A percentile compares a stretch with the other conserved stretches of the same genome.
Evolutionary conservation across 2,888 invertebrate genomes (phyloP).

Genomic region (Pyrrhosoma nymphula): DNA sequence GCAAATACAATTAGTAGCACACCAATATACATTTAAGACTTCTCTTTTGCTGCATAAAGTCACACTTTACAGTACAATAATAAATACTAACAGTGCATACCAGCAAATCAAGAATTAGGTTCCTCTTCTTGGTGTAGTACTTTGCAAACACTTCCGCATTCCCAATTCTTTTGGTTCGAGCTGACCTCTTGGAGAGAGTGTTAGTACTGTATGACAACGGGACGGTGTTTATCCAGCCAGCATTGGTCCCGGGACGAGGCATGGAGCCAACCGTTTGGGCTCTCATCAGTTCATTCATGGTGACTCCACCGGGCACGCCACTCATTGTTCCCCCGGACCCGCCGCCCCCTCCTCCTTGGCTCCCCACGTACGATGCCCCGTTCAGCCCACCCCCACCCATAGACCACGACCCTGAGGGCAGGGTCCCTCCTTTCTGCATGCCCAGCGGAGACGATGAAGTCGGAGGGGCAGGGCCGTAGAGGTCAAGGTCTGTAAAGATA

Average conservation of each 20-base stretch:
- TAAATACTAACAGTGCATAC: conserved; percentile 77
- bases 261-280: conserved; percentile 66
- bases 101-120: conserved; percentile 94
- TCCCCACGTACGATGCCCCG: conserved; percentile 75
- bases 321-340: conserved; percentile 66
- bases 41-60: too few relatives aligned
- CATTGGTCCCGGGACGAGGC: conserved; percentile 76
- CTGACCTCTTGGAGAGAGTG: conserved; percentile 86
- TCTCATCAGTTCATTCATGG: conserved; percentile 50
- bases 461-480: conserved; percentile 75
- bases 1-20: too few relatives aligned
- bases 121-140: conserved; percentile 96
- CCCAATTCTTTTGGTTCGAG: conserved; percentile 84
- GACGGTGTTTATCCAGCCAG: conserved; percentile 97
- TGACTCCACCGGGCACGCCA: conserved; percentile 73
- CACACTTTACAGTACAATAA: too few relatives aligned
- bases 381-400: neutral
- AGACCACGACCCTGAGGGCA: conserved; percentile 47
- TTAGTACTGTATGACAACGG: conserved; percentile 85
- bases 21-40: too few relatives aligned
- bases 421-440: conserved; percentile 56
- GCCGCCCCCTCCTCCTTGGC: conserved; percentile 74
- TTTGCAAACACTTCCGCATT: conserved; percentile 91
- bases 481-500: conserved; percentile 76
- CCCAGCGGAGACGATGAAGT: conserved; percentile 71